These are phyloP conservation scores for Epirrhoe tristata DNA, from an alignment of 2,888 invertebrate genomes.

Conservation along the genomic window DNA sequence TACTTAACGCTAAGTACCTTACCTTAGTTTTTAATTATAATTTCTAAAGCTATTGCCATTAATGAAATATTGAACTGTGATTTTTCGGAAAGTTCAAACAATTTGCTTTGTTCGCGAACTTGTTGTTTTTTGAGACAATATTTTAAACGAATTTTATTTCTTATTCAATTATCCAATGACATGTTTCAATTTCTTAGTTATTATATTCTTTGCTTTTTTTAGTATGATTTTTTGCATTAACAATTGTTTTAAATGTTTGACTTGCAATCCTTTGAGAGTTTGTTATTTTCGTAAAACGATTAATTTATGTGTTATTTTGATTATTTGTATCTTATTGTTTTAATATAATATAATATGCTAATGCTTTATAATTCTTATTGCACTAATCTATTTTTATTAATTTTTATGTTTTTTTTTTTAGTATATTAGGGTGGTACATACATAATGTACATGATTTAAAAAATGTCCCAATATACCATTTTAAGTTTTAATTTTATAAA, in stretches of 20 bases:
- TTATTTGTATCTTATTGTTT: conserved; percentile 35
- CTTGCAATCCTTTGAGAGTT: conserved; percentile 46
- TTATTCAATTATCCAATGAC: conserved; percentile 2
- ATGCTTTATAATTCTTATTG: conserved; percentile 17
- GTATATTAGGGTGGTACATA: conserved; percentile 21
- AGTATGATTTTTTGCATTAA: conserved; percentile 34
- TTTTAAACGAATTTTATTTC: conserved; percentile 11
- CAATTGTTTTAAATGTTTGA: conserved; percentile 41
- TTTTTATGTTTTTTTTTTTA: conserved; percentile 11
- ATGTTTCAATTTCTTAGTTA: too few species aligned
- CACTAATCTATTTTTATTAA: conserved; percentile 1
- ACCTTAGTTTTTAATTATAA: conserved; percentile 57
- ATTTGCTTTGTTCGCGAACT: conserved; percentile 30
- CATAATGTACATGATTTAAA: neutral
- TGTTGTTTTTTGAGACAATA: conserved; percentile 15
- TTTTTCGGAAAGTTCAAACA: conserved; percentile 77
- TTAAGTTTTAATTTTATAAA: neutral
- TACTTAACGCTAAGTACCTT: conserved; percentile 69
- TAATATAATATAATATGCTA: conserved; percentile 43
- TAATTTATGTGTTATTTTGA: conserved; percentile 54
- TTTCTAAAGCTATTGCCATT: conserved; percentile 74
- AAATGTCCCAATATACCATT: neutral
- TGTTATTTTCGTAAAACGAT: conserved; percentile 79
- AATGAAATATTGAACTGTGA: conserved; percentile 82
- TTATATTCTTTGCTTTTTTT: conserved; percentile 39